These are phyloP conservation scores for Sebastes paucispinis DNA, from an alignment of 2,797 vertebrate species.

Conservation along the genomic window DNA sequence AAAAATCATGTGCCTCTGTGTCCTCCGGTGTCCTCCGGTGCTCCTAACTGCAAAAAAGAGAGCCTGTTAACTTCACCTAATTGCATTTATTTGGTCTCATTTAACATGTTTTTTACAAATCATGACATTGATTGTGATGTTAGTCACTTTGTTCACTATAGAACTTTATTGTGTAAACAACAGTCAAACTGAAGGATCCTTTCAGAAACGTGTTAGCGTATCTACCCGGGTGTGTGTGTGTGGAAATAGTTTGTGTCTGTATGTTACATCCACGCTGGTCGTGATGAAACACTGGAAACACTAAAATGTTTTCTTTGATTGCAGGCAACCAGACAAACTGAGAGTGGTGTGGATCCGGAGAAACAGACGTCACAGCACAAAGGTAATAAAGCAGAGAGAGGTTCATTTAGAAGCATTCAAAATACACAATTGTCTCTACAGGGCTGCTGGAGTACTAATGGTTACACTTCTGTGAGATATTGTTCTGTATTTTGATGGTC, in stretches of 20 bases:
- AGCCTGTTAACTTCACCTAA: too few relatives aligned
- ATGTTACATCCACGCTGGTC: neutral
- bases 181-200: neutral
- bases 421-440: neutral
- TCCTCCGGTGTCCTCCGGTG: too few relatives aligned
- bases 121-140: too few relatives aligned
- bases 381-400: slow-evolving; percentile 73
- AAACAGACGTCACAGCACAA: slow-evolving; percentile 87
- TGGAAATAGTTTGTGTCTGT: neutral
- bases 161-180: neutral
- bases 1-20: too few relatives aligned
- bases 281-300: neutral
- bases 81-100: too few relatives aligned
- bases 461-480: neutral
- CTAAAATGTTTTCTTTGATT: slow-evolving; percentile 23
- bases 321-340: slow-evolving; percentile 92
- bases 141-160: neutral
- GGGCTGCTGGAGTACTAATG: neutral
- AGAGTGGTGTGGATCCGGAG: slow-evolving; percentile 91
- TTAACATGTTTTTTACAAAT: too few relatives aligned
- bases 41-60: too few relatives aligned
- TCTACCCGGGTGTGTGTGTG: neutral
- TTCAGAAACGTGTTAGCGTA: neutral
- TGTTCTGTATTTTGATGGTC: neutral
- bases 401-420: fast-evolving